Conservation (phyloP, 2,113 vertebrate species). For the Chloropsis cyanopogon region DNA sequence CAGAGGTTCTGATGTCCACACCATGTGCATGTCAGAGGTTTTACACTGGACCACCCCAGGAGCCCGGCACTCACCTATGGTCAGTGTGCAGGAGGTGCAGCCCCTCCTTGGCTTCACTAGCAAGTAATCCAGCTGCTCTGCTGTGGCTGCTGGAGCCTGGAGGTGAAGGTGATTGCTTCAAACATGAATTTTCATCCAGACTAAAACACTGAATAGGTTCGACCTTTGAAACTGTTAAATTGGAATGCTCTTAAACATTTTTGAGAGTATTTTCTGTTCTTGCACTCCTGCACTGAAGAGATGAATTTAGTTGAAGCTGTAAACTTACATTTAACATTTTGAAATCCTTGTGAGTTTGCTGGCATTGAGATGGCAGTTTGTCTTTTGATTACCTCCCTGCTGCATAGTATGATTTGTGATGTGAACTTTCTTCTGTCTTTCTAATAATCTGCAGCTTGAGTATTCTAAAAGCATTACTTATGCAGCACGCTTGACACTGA, state of each 20-base stretch:
- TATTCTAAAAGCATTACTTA: constrained; percentile 20
- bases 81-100: neutral
- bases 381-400: neutral
- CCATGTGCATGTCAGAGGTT: rapidly evolving
- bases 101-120: neutral
- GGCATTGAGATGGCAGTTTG: neutral
- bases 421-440: constrained; percentile 27
- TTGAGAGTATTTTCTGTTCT: neutral
- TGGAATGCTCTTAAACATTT: neutral
- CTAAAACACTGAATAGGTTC: neutral
- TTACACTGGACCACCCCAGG: neutral
- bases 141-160: neutral
- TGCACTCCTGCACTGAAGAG: neutral
- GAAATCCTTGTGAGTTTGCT: neutral
- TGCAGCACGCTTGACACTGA: neutral
- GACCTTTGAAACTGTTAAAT: neutral
- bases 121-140: neutral
- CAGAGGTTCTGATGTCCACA: neutral
- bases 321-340: neutral
- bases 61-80: rapidly evolving
- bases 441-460: constrained; percentile 22
- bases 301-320: neutral
- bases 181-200: neutral
- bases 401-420: neutral
- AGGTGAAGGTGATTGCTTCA: neutral